These are phyloP conservation scores for Aphrocallistes beatrix DNA, from an alignment of 37 sponge, comb jelly and placozoan genomes.

Conservation along the genomic window DNA sequence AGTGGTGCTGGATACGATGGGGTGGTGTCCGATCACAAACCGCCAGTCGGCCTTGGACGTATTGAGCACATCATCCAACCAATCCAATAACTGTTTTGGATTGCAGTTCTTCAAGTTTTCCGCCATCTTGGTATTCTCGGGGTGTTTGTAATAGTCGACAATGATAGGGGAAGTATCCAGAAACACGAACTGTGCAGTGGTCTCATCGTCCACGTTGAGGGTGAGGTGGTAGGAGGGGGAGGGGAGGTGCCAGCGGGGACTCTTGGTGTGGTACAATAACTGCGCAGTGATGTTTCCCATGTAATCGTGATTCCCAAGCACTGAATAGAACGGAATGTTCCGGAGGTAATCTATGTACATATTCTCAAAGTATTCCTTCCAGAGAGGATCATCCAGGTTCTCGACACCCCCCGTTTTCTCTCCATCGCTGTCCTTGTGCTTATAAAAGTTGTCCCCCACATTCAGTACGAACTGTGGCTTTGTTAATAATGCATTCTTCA, in stretches of 20 bases:
- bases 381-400: constrained; percentile 24
- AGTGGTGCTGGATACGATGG: constrained; percentile 8
- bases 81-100: constrained; percentile 17
- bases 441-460: constrained; percentile 30
- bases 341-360: constrained; percentile 21
- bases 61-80: constrained; percentile 18
- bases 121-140: constrained; percentile 22
- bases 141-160: constrained; percentile 9
- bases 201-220: neutral
- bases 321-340: constrained; percentile 14
- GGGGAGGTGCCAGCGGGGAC: constrained; percentile 23
- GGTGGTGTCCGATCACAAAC: constrained; percentile 28
- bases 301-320: constrained; percentile 30
- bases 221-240: neutral
- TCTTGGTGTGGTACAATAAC: constrained; percentile 22
- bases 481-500: neutral
- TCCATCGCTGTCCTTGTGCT: neutral
- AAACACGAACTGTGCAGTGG: constrained; percentile 25
- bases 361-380: constrained; percentile 24
- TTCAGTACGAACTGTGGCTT: constrained; percentile 18
- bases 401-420: constrained; percentile 18
- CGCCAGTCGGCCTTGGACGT: constrained; percentile 7
- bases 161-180: constrained; percentile 26
- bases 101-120: neutral
- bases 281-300: constrained; percentile 29